phyloP scores from a whole-genome alignment of 2,797 vertebrate species.

The Ambastaia sidthimunki region DNA sequence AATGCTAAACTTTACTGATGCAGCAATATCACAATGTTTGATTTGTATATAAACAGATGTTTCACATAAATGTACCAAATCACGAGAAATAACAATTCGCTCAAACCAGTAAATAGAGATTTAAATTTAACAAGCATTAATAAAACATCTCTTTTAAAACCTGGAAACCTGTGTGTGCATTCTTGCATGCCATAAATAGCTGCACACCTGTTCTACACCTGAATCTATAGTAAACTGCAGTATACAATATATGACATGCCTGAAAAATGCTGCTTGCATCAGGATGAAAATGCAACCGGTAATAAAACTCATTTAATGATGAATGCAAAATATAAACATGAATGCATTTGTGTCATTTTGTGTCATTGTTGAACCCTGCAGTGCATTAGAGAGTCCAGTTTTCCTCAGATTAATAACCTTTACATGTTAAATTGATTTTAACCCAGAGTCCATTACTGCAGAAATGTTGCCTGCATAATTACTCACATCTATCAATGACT shows the following conservation, averaged over 20 bases:
- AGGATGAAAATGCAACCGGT: neutral
- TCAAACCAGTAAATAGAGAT: neutral
- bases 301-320: constrained; percentile 11
- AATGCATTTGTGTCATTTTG: constrained; percentile 26
- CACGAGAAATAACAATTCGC: neutral
- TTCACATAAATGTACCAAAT: neutral
- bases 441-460: constrained; percentile 42
- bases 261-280: neutral
- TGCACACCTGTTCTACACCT: too few relatives aligned
- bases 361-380: constrained; percentile 19
- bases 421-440: constrained; percentile 48
- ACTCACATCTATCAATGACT: constrained; percentile 47
- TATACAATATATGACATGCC: too few relatives aligned
- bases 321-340: constrained; percentile 7
- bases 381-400: constrained; percentile 26
- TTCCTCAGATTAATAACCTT: constrained; percentile 45
- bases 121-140: neutral
- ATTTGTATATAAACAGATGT: neutral
- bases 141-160: too few relatives aligned
- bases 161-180: too few relatives aligned
- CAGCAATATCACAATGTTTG: neutral
- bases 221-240: neutral
- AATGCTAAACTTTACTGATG: neutral
- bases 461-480: constrained; percentile 46
- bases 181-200: too few relatives aligned